phyloP scores from a whole-genome alignment of 2,888 invertebrate genomes.

The Leptarthrus brevirostris region DNA sequence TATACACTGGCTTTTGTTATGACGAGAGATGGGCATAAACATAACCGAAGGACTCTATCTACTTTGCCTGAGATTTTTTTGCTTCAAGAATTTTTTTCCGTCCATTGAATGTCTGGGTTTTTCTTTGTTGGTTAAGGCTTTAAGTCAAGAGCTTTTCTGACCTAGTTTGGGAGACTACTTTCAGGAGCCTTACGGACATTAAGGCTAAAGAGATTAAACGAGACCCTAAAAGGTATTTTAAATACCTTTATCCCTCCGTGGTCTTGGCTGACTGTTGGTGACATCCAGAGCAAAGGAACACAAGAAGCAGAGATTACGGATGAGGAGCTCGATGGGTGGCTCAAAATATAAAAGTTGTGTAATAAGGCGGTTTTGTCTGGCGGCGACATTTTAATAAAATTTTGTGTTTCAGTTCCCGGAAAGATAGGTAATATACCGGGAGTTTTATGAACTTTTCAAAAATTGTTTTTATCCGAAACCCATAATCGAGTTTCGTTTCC shows the following conservation, averaged over 20 bases:
- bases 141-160: constrained; percentile 41
- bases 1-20: too few species aligned
- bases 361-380: constrained; percentile 46
- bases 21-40: too few species aligned
- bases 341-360: constrained; percentile 37
- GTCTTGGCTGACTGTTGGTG: constrained; percentile 10
- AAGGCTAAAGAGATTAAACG: constrained; percentile 41
- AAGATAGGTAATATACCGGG: neutral
- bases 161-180: constrained; percentile 13
- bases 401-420: constrained; percentile 6
- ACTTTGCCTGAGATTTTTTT: too few species aligned
- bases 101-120: too few species aligned
- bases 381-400: constrained; percentile 45
- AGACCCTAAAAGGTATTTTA: constrained; percentile 40
- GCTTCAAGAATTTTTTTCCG: too few species aligned
- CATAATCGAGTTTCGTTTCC: neutral
- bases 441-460: constrained; percentile 1
- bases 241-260: constrained; percentile 33
- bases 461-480: constrained; percentile 1
- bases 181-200: constrained; percentile 16
- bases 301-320: constrained; percentile 26
- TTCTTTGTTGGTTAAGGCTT: too few species aligned
- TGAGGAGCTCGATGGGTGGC: constrained; percentile 26
- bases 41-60: too few species aligned
- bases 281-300: neutral